These are phyloP conservation scores for Acestrorhynchus altus DNA, from an alignment of 2,797 vertebrate genomes.

Conservation along the genomic window DNA sequence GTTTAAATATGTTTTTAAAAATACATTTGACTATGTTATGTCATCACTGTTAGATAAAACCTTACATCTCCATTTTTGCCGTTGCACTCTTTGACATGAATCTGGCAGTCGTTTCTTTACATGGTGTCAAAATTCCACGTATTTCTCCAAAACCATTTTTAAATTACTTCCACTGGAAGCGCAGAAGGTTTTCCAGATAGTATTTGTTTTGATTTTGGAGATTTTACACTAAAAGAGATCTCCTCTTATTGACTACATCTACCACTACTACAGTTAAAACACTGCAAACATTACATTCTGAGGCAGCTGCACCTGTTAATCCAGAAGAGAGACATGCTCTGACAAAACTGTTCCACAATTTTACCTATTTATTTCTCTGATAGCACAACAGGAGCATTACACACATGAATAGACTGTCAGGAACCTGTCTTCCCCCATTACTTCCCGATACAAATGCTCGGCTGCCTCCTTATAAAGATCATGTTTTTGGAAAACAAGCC, in stretches of 20 bases:
- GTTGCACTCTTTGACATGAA: no score
- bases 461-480: slow-evolving; percentile 36
- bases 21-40: no score
- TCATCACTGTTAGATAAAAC: no score
- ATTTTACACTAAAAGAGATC: no score
- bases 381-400: slow-evolving; percentile 45
- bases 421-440: slow-evolving; percentile 38
- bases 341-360: slow-evolving; percentile 22
- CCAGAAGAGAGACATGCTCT: slow-evolving; percentile 19
- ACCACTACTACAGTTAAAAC: slow-evolving; percentile 30
- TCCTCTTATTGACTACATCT: not conserved
- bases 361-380: slow-evolving; percentile 41
- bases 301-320: slow-evolving; percentile 37
- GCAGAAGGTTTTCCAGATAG: no score
- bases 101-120: no score
- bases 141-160: no score
- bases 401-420: slow-evolving; percentile 41
- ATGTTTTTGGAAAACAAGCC: slow-evolving; percentile 41
- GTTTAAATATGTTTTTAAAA: no score
- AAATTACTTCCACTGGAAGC: no score
- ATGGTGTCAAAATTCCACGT: no score
- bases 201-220: no score
- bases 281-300: not conserved
- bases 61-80: no score
- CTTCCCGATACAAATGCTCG: slow-evolving; percentile 33